Base-by-base conservation (phyloP, 1,140 invertebrate genomes). In the Chymomyza costata region DNA sequence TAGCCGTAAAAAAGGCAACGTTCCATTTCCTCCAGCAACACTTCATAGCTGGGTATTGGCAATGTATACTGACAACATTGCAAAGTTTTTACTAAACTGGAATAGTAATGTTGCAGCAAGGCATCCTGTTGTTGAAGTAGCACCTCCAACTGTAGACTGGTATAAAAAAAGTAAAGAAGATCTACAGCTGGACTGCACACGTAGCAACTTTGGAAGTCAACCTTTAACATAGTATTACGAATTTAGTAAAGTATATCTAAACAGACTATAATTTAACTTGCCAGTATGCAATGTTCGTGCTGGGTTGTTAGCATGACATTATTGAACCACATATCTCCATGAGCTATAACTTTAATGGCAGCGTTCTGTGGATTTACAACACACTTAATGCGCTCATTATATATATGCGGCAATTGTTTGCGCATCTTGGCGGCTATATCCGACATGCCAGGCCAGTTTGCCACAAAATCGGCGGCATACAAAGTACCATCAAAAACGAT, bases 301-400 rank as follows among this genome's bases (percentile, higher is more conserved):
- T 88, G 88, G 11, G 82, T 83, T 41, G 78, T 55, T 62, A 91
- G 90, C 44, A 92, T 65, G 66, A 91, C 88, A 63, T 92, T 92
- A 59, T 91, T 91, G 0, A 89, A 63, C 90, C 90, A 92, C 2
- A 87, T 84, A 73, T 92, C 91, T 10, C 90, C 90, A 47, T 92
- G 91, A 45, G 87, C 88, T 15, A 91, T 83, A 1, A 90, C 90
- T 30, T 87, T 87, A 51, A 68, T 51, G 6, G 0, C 45, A 15
- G 25, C 55, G 11, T 66, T 62, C 2, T 55, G 43, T 1, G 66
- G 39, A 48, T 59, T 15, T 3, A 83, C 67, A 1, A 73, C 25
- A 30, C 31, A 10, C 10, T 19, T 7, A 1, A 83, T 58, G 11
- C 48, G 49, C 3, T 34, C 28, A 1, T 38, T n/a, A 48, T 64